These are phyloP conservation scores for Antheraea pernyi DNA, from an alignment of 1,140 invertebrate genomes.

Conservation along the genomic window DNA sequence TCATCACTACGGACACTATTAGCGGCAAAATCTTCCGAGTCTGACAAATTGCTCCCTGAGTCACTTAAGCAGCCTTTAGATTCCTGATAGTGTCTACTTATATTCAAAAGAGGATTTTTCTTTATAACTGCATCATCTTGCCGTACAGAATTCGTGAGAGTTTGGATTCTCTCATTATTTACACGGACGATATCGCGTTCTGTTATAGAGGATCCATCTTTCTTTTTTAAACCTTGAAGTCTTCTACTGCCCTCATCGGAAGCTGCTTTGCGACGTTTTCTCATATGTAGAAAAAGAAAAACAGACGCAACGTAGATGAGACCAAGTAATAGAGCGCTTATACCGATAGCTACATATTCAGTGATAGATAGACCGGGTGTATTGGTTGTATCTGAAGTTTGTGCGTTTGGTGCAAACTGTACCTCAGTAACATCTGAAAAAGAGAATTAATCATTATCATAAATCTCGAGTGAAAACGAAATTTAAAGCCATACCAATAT, in stretches of 20 bases:
- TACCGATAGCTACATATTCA: conserved; percentile 90
- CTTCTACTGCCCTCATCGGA: conserved; percentile 44
- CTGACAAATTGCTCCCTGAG: conserved; percentile 68
- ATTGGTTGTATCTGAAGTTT: conserved; percentile 70
- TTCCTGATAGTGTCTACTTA: conserved; percentile 81
- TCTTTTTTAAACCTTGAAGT: conserved; percentile 55
- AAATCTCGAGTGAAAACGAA: background rate
- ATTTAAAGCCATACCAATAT: background rate
- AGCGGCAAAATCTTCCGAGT: conserved; percentile 65
- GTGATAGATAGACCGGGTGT: conserved; percentile 80
- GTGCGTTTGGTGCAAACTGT: conserved; percentile 84
- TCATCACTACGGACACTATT: conserved; percentile 52
- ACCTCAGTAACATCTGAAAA: conserved; percentile 88
- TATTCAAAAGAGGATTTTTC: conserved; percentile 85
- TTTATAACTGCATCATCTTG: conserved; percentile 84
- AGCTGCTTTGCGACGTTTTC: conserved; percentile 74
- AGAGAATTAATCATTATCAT: conserved; percentile 16
- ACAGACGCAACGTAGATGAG: conserved; percentile 91
- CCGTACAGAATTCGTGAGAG: conserved; percentile 48
- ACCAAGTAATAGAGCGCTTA: conserved; percentile 88
- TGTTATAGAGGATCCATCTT: conserved; percentile 57
- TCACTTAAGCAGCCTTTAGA: conserved; percentile 72
- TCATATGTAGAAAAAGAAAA: conserved; percentile 88
- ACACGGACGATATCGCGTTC: conserved; percentile 66
- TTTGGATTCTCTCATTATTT: conserved; percentile 58